Conservation (phyloP, 2,888 invertebrate species). For the Microctonus brassicae region DNA sequence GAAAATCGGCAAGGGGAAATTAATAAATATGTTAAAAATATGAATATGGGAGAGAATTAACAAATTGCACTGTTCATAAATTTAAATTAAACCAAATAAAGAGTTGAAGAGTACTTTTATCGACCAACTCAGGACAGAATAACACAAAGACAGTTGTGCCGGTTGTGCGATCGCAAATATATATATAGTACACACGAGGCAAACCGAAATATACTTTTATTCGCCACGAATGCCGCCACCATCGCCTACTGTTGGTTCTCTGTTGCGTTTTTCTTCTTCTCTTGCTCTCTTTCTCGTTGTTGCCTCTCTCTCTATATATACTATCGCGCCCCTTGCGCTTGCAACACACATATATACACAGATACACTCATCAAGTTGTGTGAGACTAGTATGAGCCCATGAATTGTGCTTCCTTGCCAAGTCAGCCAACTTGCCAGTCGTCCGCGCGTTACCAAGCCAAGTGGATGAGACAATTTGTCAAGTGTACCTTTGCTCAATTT, state of each 20-base stretch:
- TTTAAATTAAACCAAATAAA: no score
- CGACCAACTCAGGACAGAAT: background rate
- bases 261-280: constrained; percentile 32
- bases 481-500: constrained; percentile 54
- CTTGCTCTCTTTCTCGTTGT: background rate
- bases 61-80: no score
- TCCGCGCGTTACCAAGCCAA: constrained; percentile 65
- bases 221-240: constrained; percentile 45
- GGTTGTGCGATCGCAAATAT: no score
- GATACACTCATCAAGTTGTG: no score
- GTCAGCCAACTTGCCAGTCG: constrained; percentile 62
- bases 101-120: no score
- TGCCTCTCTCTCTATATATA: background rate
- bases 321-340: constrained; percentile 4
- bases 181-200: background rate
- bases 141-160: constrained; percentile 10
- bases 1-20: no score
- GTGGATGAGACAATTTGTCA: constrained; percentile 58
- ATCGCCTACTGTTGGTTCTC: constrained; percentile 35
- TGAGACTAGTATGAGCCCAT: no score
- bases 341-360: constrained; percentile 18
- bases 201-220: constrained; percentile 37
- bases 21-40: no score
- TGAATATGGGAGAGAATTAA: no score
- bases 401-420: no score